phyloP scores from a whole-genome alignment of 2,888 invertebrate genomes.

The Lymantria monacha region DNA sequence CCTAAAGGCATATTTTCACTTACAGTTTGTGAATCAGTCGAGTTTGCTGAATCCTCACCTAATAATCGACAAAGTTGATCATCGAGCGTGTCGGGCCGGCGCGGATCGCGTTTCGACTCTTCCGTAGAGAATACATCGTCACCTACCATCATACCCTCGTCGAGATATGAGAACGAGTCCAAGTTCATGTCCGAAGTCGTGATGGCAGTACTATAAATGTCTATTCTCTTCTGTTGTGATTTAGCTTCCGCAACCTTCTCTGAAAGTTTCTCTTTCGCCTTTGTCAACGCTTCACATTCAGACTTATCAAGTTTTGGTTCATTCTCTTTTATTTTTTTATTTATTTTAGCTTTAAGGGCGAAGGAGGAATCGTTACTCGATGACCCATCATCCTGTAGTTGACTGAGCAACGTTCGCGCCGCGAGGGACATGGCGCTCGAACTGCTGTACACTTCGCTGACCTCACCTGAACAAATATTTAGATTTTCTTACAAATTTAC shows the following conservation, averaged over 20 bases:
- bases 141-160: constrained; percentile 71
- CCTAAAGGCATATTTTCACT: constrained; percentile 67
- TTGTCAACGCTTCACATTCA: constrained; percentile 67
- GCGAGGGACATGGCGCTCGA: constrained; percentile 66
- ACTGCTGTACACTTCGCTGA: constrained; percentile 64
- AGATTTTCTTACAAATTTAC: constrained; percentile 40
- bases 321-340: constrained; percentile 46
- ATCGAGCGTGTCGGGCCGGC: constrained; percentile 49
- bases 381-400: constrained; percentile 78
- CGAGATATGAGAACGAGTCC: constrained; percentile 78
- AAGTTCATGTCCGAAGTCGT: constrained; percentile 77
- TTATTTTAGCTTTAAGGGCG: constrained; percentile 59
- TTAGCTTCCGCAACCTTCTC: constrained; percentile 70
- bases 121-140: constrained; percentile 66
- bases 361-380: constrained; percentile 79
- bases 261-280: constrained; percentile 69
- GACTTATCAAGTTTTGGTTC: constrained; percentile 55
- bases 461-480: constrained; percentile 65
- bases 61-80: constrained; percentile 65
- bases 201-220: constrained; percentile 80
- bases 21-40: constrained; percentile 64
- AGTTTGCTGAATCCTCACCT: constrained; percentile 61
- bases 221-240: constrained; percentile 72
- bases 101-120: constrained; percentile 49
- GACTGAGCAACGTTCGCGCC: constrained; percentile 74